Conservation (phyloP, 1,140 invertebrate genomes). For the Nephotettix cincticeps region DNA sequence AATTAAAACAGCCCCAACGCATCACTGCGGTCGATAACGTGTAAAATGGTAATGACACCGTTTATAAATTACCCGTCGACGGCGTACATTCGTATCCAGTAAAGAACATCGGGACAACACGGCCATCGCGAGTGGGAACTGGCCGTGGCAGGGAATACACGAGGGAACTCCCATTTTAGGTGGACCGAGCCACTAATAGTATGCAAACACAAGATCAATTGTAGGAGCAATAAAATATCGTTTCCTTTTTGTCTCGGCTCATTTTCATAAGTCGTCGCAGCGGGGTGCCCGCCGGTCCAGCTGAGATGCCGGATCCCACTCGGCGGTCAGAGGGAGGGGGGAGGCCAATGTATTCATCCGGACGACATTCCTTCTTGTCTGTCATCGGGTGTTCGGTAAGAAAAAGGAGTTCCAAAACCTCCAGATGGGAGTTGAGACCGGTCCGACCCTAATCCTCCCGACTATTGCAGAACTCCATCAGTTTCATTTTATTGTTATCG, state of each 20-base stretch:
- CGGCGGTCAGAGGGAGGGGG: not conserved
- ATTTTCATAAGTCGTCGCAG: conserved; percentile 16
- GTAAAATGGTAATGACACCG: too few relatives aligned
- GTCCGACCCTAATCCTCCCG: conserved; percentile 33
- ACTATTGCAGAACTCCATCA: not conserved
- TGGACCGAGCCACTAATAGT: not conserved
- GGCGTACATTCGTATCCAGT: too few relatives aligned
- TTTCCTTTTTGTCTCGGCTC: conserved; percentile 8
- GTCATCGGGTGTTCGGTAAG: conserved; percentile 14
- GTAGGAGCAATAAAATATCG: not conserved
- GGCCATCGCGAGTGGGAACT: not conserved
- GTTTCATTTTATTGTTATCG: not conserved
- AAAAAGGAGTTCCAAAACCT: conserved; percentile 18
- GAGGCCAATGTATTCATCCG: conserved; percentile 21
- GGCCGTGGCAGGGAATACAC: not conserved
- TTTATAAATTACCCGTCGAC: too few relatives aligned
- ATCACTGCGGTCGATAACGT: too few relatives aligned
- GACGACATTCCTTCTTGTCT: conserved; percentile 24
- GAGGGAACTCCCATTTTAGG: conserved; percentile 21
- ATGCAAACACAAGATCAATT: conserved; percentile 20
- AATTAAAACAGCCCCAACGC: too few relatives aligned
- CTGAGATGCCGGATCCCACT: not conserved
- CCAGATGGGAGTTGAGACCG: conserved; percentile 20
- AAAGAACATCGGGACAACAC: too few relatives aligned
- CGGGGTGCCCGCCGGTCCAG: not conserved